Percentiles rank a stretch among this genome's conserved stretches.
Conservation (phyloP, 2,797 vertebrate species). For the Coreius guichenoti region DNA sequence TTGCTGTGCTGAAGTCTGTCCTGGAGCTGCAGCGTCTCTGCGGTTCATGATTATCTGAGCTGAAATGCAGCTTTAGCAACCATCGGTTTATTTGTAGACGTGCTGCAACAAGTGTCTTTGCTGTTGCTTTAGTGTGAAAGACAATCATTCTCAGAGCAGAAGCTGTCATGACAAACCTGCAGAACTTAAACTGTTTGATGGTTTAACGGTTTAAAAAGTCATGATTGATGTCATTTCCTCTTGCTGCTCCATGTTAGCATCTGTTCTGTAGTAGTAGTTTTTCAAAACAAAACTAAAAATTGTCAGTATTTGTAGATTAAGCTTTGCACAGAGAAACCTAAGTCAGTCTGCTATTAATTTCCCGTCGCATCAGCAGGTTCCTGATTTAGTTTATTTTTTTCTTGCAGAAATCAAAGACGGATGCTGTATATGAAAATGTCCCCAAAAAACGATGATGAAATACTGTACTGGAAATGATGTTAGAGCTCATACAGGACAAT, state of each 20-base stretch:
- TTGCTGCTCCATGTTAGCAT: background rate
- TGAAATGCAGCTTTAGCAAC: background rate
- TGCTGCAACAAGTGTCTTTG: background rate
- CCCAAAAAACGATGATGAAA: background rate
- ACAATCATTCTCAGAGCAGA: background rate
- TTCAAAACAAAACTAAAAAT: background rate
- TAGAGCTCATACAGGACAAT: background rate
- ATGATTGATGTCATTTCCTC: background rate
- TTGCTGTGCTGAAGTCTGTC: background rate
- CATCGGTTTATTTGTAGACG: background rate
- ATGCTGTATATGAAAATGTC: background rate
- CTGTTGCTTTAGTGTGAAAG: background rate
- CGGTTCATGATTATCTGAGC: background rate
- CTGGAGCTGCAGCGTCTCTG: background rate
- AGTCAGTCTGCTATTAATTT: background rate
- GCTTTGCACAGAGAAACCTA: background rate
- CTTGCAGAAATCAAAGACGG: background rate
- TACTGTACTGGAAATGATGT: background rate
- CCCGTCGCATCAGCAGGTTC: accelerated
- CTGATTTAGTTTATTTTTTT: background rate
- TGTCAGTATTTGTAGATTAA: background rate
- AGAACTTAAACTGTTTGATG: background rate
- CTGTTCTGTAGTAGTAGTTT: background rate
- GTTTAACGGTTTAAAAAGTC: background rate
- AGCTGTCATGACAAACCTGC: background rate